phyloP scores from a whole-genome alignment of 2,113 vertebrate genomes.

The Parus major region DNA sequence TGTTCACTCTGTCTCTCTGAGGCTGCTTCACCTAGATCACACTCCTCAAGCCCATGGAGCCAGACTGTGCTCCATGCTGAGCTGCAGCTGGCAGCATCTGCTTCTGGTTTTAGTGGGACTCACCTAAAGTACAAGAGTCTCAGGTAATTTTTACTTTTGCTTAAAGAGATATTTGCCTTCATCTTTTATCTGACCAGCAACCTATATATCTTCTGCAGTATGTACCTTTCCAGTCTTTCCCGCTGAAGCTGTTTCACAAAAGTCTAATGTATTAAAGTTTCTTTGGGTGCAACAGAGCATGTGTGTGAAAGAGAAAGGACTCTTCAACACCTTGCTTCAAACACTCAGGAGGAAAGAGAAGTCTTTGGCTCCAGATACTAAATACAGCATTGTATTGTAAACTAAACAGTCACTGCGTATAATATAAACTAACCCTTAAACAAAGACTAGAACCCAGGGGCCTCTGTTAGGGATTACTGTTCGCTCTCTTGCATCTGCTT shows the following conservation, averaged over 20 bases:
- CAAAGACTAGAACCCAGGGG: background rate
- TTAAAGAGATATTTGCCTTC: background rate
- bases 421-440: conserved; percentile 32
- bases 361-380: background rate
- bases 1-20: background rate
- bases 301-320: background rate
- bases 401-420: background rate
- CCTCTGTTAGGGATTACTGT: background rate
- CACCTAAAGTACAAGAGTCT: background rate
- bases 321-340: background rate
- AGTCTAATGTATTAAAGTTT: background rate
- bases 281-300: background rate
- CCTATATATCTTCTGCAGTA: background rate
- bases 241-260: background rate
- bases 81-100: background rate
- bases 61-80: background rate
- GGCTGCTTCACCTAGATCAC: background rate
- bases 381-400: background rate
- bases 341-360: background rate
- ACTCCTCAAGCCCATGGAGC: background rate
- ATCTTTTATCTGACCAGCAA: background rate
- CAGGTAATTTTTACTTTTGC: background rate
- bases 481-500: background rate
- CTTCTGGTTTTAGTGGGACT: background rate
- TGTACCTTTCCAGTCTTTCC: background rate